Percentiles rank a stretch among this genome's conserved stretches.
phyloP scores from a whole-genome alignment of 2,888 invertebrate species.

The Sisyra nigra region DNA sequence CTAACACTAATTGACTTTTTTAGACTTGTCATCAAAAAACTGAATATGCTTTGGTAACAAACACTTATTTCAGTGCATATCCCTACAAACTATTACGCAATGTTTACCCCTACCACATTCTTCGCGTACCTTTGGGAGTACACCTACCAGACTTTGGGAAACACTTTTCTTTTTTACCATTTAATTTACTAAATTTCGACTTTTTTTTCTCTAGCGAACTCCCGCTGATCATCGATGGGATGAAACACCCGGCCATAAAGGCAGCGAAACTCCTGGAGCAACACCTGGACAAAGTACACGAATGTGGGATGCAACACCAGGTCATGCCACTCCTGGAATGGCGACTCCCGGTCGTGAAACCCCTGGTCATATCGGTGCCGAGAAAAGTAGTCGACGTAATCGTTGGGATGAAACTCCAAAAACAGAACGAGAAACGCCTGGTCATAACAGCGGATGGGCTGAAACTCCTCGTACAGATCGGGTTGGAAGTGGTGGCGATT shows the following conservation, averaged over 20 bases:
- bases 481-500: constrained; percentile 43
- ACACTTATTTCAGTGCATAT: too few relatives aligned
- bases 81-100: too few relatives aligned
- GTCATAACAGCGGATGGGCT: constrained; percentile 95
- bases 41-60: too few relatives aligned
- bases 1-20: too few relatives aligned
- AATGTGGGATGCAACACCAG: constrained; percentile 96
- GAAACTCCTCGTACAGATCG: constrained; percentile 96
- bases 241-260: constrained; percentile 79
- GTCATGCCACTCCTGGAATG: constrained; percentile 72
- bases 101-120: too few relatives aligned
- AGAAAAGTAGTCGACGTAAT: constrained; percentile 63
- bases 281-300: constrained; percentile 80
- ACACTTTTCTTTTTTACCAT: too few relatives aligned
- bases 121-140: too few relatives aligned
- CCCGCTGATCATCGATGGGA: constrained; percentile 79
- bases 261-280: constrained; percentile 74
- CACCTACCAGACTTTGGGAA: too few relatives aligned
- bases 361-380: constrained; percentile 51
- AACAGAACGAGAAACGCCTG: constrained; percentile 93
- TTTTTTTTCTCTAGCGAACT: constrained; percentile 36
- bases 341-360: constrained; percentile 75
- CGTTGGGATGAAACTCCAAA: constrained; percentile 99
- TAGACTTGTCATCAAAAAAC: too few relatives aligned
- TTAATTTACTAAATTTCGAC: constrained; percentile 1